phyloP scores from a whole-genome alignment of 2,113 vertebrate species.

The Salminus brasiliensis region DNA sequence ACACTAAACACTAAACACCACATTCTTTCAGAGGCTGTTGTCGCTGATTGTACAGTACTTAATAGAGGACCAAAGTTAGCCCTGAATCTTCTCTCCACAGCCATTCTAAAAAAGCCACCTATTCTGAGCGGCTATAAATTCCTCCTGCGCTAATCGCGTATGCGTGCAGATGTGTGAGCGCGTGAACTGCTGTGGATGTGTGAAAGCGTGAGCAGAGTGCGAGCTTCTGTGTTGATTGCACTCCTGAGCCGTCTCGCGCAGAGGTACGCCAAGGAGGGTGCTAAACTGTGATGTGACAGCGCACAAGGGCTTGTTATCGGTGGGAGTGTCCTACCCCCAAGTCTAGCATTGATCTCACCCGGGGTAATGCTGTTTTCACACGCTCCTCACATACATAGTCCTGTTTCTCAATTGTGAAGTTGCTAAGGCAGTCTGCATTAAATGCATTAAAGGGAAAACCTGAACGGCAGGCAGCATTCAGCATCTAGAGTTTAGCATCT shows the following conservation, averaged over 20 bases:
- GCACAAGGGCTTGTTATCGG: neutral
- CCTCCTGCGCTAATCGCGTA: neutral
- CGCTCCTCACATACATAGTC: neutral
- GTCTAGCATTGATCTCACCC: constrained; percentile 8
- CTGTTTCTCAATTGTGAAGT: neutral
- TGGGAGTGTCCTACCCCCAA: constrained; percentile 9
- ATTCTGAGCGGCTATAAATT: neutral
- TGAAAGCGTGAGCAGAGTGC: neutral
- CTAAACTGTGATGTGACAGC: constrained; percentile 16
- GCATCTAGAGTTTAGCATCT: too few species aligned
- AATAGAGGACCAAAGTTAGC: neutral
- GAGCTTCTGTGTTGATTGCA: constrained; percentile 1
- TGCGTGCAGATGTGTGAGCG: neutral
- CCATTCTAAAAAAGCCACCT: neutral
- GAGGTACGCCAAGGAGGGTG: neutral
- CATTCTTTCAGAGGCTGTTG: too few species aligned
- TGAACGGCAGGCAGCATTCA: too few species aligned
- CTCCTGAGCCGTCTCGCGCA: neutral
- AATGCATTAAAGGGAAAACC: too few species aligned
- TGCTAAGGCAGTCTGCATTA: neutral
- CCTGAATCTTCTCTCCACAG: neutral
- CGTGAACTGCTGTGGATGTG: neutral
- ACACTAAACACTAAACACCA: too few species aligned
- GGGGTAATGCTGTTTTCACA: constrained; percentile 21
- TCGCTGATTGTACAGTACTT: too few species aligned